These are phyloP conservation scores for Oxyteleia sp. DNA, from an alignment of 2,888 invertebrate genomes.

Conservation along the genomic window DNA sequence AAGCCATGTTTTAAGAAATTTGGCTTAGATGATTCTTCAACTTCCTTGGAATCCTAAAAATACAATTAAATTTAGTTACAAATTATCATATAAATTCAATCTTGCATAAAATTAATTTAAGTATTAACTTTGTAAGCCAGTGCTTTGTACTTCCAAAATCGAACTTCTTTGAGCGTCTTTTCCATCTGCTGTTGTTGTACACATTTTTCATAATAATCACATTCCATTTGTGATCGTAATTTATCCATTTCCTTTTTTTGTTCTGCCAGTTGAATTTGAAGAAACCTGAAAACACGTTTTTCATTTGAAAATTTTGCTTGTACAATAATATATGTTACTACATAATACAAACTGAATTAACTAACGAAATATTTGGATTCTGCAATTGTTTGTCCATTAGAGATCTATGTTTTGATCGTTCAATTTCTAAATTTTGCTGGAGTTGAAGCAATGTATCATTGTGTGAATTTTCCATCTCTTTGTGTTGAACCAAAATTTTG, in stretches of 20 bases:
- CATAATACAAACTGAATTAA: too few relatives aligned
- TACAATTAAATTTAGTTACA: neutral
- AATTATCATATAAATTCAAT: neutral
- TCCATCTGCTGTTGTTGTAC: conserved; percentile 59
- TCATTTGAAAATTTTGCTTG: neutral
- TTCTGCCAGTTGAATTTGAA: conserved; percentile 74
- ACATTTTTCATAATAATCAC: conserved; percentile 77
- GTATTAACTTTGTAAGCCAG: conserved; percentile 20
- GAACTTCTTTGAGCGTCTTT: conserved; percentile 59
- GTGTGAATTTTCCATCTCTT: conserved; percentile 78
- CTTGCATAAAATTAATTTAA: neutral
- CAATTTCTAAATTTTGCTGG: conserved; percentile 78
- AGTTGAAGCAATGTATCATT: conserved; percentile 79
- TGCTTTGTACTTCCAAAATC: conserved; percentile 66
- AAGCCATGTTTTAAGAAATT: conserved; percentile 14
- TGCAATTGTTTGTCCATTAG: conserved; percentile 32
- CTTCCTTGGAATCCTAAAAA: conserved; percentile 22
- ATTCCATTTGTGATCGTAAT: conserved; percentile 78
- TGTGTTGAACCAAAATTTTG: conserved; percentile 75
- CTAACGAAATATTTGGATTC: conserved; percentile 62
- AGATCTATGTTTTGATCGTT: conserved; percentile 72
- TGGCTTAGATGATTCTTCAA: neutral
- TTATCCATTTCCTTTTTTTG: conserved; percentile 80
- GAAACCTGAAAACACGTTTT: conserved; percentile 76
- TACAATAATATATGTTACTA: conserved; percentile 19